Conservation (phyloP, 2,113 vertebrate species). For the Spheniscus mendiculus region DNA sequence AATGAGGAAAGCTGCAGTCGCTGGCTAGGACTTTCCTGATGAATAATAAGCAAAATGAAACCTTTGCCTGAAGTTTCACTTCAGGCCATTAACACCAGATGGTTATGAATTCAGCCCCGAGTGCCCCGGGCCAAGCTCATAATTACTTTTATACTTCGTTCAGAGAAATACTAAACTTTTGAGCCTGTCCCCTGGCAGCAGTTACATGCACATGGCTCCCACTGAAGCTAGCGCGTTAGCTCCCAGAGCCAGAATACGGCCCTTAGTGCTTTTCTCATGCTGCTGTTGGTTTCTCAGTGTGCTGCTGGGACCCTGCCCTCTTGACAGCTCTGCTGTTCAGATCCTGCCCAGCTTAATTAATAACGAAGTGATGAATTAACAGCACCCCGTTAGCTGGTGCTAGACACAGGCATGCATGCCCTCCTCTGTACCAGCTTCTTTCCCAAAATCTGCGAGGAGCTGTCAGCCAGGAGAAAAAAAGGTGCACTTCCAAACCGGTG, state of each 20-base stretch:
- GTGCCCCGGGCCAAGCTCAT: not conserved
- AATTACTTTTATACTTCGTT: conserved; percentile 4
- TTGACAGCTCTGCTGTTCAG: not conserved
- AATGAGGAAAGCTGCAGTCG: not conserved
- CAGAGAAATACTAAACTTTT: not conserved
- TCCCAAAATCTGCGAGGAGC: not conserved
- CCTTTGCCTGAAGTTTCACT: not conserved
- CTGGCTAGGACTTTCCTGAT: not conserved
- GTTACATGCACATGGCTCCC: not conserved
- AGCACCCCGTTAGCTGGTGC: not conserved
- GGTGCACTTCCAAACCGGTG: fast-evolving
- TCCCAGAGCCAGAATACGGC: not conserved
- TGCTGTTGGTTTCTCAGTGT: not conserved
- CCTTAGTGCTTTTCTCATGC: not conserved
- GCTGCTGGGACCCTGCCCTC: not conserved
- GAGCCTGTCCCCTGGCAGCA: not conserved
- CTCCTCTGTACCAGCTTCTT: not conserved
- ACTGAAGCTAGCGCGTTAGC: not conserved
- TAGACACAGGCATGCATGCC: fast-evolving
- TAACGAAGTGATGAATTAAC: not conserved
- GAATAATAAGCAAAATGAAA: not conserved
- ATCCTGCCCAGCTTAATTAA: not conserved
- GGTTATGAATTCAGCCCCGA: not conserved
- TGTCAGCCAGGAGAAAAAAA: not conserved
- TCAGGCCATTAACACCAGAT: conserved; percentile 7